Evolutionary conservation across 2,888 invertebrate genomes (phyloP).

Genomic region (Folsomia manolachei): DNA sequence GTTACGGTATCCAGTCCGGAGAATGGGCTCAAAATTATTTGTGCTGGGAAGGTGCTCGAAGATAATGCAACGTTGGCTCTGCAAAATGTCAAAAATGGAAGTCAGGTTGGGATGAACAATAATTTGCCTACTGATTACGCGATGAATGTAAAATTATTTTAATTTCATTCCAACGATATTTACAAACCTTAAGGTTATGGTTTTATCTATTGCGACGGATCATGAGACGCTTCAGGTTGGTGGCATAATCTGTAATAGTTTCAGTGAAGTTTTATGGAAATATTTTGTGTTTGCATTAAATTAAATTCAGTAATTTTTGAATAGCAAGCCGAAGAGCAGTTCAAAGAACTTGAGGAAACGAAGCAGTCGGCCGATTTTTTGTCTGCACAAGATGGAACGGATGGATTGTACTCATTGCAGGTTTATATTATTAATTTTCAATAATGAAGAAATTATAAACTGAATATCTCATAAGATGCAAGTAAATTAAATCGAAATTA

Average conservation of each 20-base stretch:
- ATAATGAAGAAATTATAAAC: neutral
- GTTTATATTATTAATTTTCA: conserved; percentile 24
- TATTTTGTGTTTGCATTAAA: neutral
- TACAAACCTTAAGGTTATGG: too few species aligned
- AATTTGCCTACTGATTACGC: too few species aligned
- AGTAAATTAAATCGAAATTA: neutral
- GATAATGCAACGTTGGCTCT: conserved; percentile 57
- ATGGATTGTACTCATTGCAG: conserved; percentile 36
- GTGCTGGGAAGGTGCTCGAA: conserved; percentile 65
- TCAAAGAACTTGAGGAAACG: conserved; percentile 48
- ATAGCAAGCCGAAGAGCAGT: conserved; percentile 41
- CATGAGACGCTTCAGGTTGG: conserved; percentile 53
- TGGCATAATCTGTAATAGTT: neutral
- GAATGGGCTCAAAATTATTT: conserved; percentile 65
- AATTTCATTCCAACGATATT: too few species aligned
- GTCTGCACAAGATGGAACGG: conserved; percentile 50
- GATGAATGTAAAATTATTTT: too few species aligned
- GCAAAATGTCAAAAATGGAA: conserved; percentile 68
- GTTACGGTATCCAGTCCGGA: conserved; percentile 36
- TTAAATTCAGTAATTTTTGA: conserved; percentile 15
- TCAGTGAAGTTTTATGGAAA: neutral
- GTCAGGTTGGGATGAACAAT: too few species aligned
- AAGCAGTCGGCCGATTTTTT: conserved; percentile 53
- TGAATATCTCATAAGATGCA: neutral
- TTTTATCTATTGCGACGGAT: conserved; percentile 58